Base-by-base conservation (phyloP, 2,888 invertebrate genomes). In the Amaurobius ferox region DNA sequence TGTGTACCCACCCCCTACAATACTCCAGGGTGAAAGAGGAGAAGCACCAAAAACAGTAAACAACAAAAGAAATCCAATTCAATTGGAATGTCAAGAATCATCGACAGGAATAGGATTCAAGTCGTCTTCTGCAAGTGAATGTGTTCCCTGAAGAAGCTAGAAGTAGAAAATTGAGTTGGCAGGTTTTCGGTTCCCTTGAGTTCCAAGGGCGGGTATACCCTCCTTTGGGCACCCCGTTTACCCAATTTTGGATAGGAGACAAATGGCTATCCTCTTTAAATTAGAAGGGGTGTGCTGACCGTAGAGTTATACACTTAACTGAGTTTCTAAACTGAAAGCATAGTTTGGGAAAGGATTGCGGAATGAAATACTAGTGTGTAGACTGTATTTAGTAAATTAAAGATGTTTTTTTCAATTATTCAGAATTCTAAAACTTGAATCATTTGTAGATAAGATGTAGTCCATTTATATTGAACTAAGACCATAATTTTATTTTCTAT, bases 141-240 rank as follows among this genome's bases (percentile, higher is more conserved):
- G 23, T 55, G 55, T 55, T 55, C 55, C 55, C 55, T 55, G 23
- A 55, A 29, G 67, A 66, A 72, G 70, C 35, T 77, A 66, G 26
- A 35, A 67, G 64, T 77, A 72, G 77, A 85, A 85, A 85, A 85
- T 85, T 85, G 83, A 85, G 83, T 85, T 85, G 83, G 48, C 61
- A 61, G 76, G 66, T 71, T 73, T 73, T 73, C 61, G 61, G 74
- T 30, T 83, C 81, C 68, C 44, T 9, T 1, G 67, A 73, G 78
- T 6, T n/a, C 7, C 32, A 23, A n/a, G 26, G 26, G 71, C 64
- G 73, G 39, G 23, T 23, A 55, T 16, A 2, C 44, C 16, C 44
- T 16, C 23, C 55, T 55, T n/a, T 23, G 23, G 55, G 23, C 55
- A 55, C 55, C 55, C 19, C 5, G 23, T 55, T 55, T 23, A 55